phyloP scores from a whole-genome alignment of 2,113 vertebrate genomes.

The Octodon degus region DNA sequence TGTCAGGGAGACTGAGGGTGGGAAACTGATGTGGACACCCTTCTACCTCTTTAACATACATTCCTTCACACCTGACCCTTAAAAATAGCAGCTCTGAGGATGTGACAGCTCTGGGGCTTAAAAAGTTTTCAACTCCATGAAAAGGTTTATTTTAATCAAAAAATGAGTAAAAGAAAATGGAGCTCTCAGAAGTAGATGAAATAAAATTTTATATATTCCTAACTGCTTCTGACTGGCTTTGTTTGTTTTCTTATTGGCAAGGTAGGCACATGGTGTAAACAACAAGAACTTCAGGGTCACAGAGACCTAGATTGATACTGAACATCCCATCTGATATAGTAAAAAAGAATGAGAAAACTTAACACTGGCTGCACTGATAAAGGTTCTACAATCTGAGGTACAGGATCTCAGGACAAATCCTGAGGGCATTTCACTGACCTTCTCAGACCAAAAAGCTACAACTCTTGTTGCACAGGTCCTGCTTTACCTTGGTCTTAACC shows the following conservation, averaged over 20 bases:
- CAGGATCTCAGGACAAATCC: too few relatives aligned
- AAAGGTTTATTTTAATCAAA: slow-evolving; percentile 6
- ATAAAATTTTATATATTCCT: not conserved
- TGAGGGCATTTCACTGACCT: too few relatives aligned
- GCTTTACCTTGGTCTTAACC: too few relatives aligned
- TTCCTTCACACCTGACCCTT: not conserved
- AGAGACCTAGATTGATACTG: not conserved
- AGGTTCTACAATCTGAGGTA: too few relatives aligned
- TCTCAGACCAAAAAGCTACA: too few relatives aligned
- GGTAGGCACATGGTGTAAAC: not conserved
- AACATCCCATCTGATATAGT: not conserved
- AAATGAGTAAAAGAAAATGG: not conserved
- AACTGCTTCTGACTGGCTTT: not conserved
- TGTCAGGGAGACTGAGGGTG: not conserved
- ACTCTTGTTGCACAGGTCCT: too few relatives aligned
- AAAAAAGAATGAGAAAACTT: not conserved
- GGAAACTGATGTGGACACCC: not conserved
- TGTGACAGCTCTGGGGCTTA: not conserved
- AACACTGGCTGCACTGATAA: too few relatives aligned
- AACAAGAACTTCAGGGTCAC: not conserved
- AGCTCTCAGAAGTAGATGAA: not conserved
- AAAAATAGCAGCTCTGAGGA: not conserved
- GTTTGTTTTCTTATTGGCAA: not conserved
- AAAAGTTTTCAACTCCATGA: not conserved
- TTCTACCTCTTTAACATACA: not conserved